phyloP scores from a whole-genome alignment of 2,113 vertebrate species.

The Rynchops niger region DNA sequence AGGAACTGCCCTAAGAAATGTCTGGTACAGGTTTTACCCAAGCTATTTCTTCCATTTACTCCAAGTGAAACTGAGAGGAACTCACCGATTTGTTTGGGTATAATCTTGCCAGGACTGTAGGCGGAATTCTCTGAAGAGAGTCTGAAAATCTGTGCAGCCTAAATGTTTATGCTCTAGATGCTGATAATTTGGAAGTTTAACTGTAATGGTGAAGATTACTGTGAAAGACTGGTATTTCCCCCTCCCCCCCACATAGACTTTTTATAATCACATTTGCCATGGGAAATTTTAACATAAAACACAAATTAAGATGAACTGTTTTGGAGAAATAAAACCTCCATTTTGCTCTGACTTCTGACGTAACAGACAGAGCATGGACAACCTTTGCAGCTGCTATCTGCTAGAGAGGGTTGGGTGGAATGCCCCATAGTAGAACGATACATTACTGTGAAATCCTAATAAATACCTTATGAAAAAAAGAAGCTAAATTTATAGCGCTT shows the following conservation, averaged over 20 bases:
- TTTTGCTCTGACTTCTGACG: background rate
- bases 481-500: background rate
- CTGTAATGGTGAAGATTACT: background rate
- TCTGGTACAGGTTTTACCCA: background rate
- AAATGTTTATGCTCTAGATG: background rate
- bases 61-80: background rate
- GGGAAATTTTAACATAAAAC: background rate
- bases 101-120: background rate
- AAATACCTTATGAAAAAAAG: background rate
- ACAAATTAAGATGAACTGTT: background rate
- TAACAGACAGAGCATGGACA: background rate
- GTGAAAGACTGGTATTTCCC: background rate
- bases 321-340: background rate
- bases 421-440: background rate
- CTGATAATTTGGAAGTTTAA: background rate
- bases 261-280: background rate
- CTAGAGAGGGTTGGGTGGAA: background rate
- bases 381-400: background rate
- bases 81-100: background rate
- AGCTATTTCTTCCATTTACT: background rate
- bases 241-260: fast-evolving
- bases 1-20: background rate
- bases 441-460: background rate
- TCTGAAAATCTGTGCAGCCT: background rate
- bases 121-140: background rate